Base-by-base conservation (phyloP, 2,797 vertebrate genomes). In the Mormyrops attenuatus region DNA sequence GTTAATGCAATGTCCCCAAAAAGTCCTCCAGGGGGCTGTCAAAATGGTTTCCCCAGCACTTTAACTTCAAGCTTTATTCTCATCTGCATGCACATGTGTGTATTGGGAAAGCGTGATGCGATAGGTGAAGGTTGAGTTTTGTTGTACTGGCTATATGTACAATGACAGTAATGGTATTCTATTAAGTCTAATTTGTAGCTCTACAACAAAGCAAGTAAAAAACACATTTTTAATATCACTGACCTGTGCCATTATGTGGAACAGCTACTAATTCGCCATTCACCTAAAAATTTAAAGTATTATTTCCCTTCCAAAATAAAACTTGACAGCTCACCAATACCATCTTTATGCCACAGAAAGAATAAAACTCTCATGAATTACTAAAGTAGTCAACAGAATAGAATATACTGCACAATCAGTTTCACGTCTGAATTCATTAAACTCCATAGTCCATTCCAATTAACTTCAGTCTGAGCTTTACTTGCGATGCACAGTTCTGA, bases 351-450 rank as follows among this genome's bases (percentile, higher is more conserved):
- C 50, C 55, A 55, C 11, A 22, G 49, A 85, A 80, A 85, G 73
- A 85, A 80, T 41, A 66, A 50, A 89, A 52, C 66, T 22, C n/a
- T 6, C 15, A 47, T 22, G 80, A 49, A 50, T 82, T 20, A 30
- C 55, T 57, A 90, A 89, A 63, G 66, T 90, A 90, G 90, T 92
- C 92, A 92, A 93, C 93, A 91, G 93, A 86, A 86, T 38, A 52
- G 15, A 87, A 87, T 87, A 57, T 52, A 55, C 49, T 30, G 15
- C 30, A 57, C 50, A 55, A 30, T 87, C 2, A 53, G 15, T 53
- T 57, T 87, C 85, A 87, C 6, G 5, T 87, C 49, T 52, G 55
- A 84, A 90, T 93, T 85, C 41, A 90, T 90, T 60, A 90, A 91
- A 92, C 91, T 52, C 52, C 87, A 89, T 90, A 88, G 89, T 91